A percentile compares a stretch with the other conserved stretches of the same genome.
phyloP scores from a whole-genome alignment of 2,888 invertebrate genomes.

The Caenorhabditis sp. region DNA sequence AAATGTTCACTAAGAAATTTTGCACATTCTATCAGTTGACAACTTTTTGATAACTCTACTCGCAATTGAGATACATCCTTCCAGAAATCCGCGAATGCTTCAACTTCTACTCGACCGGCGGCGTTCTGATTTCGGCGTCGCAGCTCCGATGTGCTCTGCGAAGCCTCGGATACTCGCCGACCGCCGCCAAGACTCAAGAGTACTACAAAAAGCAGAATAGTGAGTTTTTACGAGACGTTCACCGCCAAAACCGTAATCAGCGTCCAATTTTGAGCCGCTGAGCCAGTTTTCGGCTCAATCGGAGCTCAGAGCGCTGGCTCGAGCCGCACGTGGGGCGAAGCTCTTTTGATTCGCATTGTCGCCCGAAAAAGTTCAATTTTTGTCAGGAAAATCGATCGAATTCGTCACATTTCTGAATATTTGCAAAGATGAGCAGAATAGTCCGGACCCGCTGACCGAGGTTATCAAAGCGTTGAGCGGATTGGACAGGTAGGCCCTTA shows the following conservation, averaged over 20 bases:
- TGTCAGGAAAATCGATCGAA: conserved; percentile 61
- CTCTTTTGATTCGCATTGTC: neutral
- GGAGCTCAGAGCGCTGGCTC: neutral
- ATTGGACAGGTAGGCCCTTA: conserved; percentile 58
- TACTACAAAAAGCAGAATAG: conserved; percentile 56
- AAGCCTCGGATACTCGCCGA: conserved; percentile 64
- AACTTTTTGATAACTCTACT: too few relatives aligned
- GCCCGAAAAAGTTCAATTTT: neutral
- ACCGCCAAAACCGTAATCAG: too few relatives aligned
- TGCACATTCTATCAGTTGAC: too few relatives aligned
- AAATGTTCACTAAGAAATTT: too few relatives aligned
- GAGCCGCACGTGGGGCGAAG: too few relatives aligned
- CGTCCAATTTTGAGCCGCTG: too few relatives aligned
- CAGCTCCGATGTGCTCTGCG: conserved; percentile 64
- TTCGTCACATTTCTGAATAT: conserved; percentile 63
- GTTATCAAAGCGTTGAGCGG: conserved; percentile 65
- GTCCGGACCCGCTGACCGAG: conserved; percentile 61
- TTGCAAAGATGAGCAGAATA: conserved; percentile 61
- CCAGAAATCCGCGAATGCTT: conserved; percentile 67
- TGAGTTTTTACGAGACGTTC: conserved; percentile 16
- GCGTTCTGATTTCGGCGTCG: conserved; percentile 46
- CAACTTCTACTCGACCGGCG: conserved; percentile 61
- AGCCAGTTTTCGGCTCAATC: too few relatives aligned
- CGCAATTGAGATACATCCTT: neutral
- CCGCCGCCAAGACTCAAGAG: conserved; percentile 54